These are phyloP conservation scores for Drosophila silvestris DNA, from an alignment of 2,888 invertebrate genomes.

Conservation along the genomic window DNA sequence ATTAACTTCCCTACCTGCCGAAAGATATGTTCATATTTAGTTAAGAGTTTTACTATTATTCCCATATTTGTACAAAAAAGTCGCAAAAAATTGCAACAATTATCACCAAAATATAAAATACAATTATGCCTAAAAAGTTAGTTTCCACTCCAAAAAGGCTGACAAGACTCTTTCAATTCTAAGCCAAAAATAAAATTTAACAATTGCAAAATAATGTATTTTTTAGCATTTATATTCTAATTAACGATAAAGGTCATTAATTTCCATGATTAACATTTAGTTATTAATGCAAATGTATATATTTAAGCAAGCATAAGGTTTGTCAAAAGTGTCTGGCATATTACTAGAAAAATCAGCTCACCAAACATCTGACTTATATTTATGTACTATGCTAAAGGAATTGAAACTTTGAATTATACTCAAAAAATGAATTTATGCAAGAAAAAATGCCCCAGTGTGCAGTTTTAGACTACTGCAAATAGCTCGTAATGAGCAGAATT, in stretches of 20 bases:
- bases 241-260: neutral
- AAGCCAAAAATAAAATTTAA: neutral
- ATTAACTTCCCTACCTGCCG: neutral
- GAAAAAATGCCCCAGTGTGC: neutral
- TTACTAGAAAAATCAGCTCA: neutral
- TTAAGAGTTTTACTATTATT: no score
- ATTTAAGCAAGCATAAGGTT: neutral
- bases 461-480: slow-evolving; percentile 26
- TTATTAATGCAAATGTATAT: neutral
- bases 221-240: neutral
- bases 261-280: neutral
- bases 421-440: neutral
- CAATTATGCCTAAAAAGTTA: neutral
- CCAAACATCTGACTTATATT: neutral
- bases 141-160: no score
- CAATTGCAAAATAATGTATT: neutral
- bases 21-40: neutral
- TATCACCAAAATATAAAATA: neutral
- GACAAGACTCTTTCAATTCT: no score
- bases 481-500: slow-evolving; percentile 55
- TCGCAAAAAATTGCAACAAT: neutral
- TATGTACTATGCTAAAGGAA: neutral
- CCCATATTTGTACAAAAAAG: neutral
- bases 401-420: neutral
- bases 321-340: neutral